Base-by-base conservation (phyloP, 2,797 vertebrate genomes). In the Stomatorhinus walkeri region DNA sequence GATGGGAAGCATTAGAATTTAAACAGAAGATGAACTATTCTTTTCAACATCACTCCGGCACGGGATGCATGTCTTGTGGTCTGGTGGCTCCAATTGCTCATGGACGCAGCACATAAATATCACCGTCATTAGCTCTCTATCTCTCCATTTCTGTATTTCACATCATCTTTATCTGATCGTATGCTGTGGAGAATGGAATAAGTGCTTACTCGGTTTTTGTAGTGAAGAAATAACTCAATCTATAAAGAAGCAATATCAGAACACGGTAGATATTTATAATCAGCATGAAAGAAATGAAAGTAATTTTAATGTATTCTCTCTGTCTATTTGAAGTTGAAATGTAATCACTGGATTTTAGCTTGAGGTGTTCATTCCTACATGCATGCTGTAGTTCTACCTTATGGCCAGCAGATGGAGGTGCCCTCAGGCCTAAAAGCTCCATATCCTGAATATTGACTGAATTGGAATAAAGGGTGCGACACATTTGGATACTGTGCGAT, bases 341-440 rank as follows among this genome's bases (percentile, higher is more conserved):
- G 51, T 32, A n/a, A 59, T 52, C 10, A 54, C 49, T 22, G 24
- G 16, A 36, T 36, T 36, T 24, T 19, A 59, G 5, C 51, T 59
- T 43, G 54, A 64, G 61, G 54, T 46, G 43, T 12, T 89, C 46
- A 16, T 52, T 10, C 22, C 43, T 52, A 36, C 85, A 22, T 51
- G 46, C 10, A 68, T 7, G 28, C 3, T 10, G 88, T 87, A 72
- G 61, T 87, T 86, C 59, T 24, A 24, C 4, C 14, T 14, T 43
- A 76, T n/a, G n/a, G n/a, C 88, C 88, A 89, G 84, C 88, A 89
- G 88, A 86, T 51, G 88, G 88, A 32, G 84, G n/a, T 54, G 48
- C 28, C 46, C 49, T 86, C 49, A 87, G 83, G 49, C 32, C 46
- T 56, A 76, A 85, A 89, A 49, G 14, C 61, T 32, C 61, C 40